Evolutionary conservation across 2,797 vertebrate species (phyloP).

Genomic region (Oryzias sinensis): DNA sequence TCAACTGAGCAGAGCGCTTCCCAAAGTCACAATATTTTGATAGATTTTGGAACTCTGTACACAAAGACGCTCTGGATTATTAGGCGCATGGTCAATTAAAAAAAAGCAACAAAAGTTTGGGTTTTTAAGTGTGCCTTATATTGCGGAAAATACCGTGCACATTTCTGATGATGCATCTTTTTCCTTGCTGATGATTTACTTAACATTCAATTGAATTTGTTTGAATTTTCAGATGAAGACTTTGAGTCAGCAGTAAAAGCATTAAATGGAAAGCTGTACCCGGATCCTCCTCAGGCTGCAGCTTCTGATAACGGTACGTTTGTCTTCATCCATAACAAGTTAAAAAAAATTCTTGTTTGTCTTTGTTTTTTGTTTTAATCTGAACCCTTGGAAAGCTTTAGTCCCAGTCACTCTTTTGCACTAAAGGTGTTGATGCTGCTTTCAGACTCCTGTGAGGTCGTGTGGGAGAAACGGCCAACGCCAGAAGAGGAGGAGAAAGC

Average conservation of each 20-base stretch:
- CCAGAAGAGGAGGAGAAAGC: constrained; percentile 83
- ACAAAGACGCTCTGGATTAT: too few relatives aligned
- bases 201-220: background rate
- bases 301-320: constrained; percentile 53
- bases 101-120: too few relatives aligned
- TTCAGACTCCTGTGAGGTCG: constrained; percentile 74
- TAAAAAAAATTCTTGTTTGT: background rate
- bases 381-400: background rate
- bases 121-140: too few relatives aligned
- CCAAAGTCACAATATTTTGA: too few relatives aligned
- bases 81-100: too few relatives aligned
- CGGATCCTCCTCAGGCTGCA: constrained; percentile 60
- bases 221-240: constrained; percentile 86
- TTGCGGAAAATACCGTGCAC: too few relatives aligned
- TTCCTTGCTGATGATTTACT: too few relatives aligned
- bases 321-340: background rate
- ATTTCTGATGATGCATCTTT: too few relatives aligned
- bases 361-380: too few relatives aligned
- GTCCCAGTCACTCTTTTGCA: background rate
- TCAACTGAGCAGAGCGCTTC: too few relatives aligned
- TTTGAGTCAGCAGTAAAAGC: constrained; percentile 90
- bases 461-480: constrained; percentile 86
- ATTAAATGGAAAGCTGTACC: constrained; percentile 90
- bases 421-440: constrained; percentile 7
- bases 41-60: too few relatives aligned